A percentile compares a stretch with the other conserved stretches of the same genome.
Conservation (phyloP, 1,140 invertebrate species). For the Coenobita brevimanus region DNA sequence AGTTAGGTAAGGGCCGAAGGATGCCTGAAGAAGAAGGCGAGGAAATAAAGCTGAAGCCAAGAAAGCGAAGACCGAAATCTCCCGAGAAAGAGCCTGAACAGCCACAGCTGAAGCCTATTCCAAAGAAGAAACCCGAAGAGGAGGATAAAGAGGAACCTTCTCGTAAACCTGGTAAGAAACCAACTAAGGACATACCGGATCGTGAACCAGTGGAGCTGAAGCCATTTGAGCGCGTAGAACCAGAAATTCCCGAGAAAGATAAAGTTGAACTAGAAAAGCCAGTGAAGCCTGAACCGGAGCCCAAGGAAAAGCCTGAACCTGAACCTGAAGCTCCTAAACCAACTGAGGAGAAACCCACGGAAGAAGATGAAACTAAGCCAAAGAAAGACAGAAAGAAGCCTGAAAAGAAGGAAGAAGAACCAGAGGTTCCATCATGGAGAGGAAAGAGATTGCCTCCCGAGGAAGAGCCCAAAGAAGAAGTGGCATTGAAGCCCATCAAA, state of each 20-base stretch:
- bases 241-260: slow-evolving; percentile 70
- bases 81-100: slow-evolving; percentile 49
- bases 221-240: slow-evolving; percentile 53
- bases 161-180: slow-evolving; percentile 67
- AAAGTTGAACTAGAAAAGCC: slow-evolving; percentile 49
- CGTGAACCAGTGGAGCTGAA: slow-evolving; percentile 16
- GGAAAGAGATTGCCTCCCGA: slow-evolving; percentile 45
- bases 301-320: background rate
- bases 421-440: slow-evolving; percentile 44
- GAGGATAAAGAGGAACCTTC: slow-evolving; percentile 46
- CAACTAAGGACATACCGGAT: slow-evolving; percentile 59
- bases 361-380: slow-evolving; percentile 32
- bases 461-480: slow-evolving; percentile 71
- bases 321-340: background rate
- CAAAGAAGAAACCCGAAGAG: slow-evolving; percentile 10
- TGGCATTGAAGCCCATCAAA: slow-evolving; percentile 73
- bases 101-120: slow-evolving; percentile 42
- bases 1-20: slow-evolving; percentile 20
- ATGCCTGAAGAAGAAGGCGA: slow-evolving; percentile 46
- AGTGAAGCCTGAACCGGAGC: background rate
- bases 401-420: slow-evolving; percentile 42
- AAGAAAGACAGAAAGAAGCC: slow-evolving; percentile 34
- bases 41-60: slow-evolving; percentile 40
- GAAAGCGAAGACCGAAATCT: slow-evolving; percentile 45
- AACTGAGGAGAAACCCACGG: background rate